Base-by-base conservation (phyloP, 2,797 vertebrate species). In the Typhlichthys eigenmanni region DNA sequence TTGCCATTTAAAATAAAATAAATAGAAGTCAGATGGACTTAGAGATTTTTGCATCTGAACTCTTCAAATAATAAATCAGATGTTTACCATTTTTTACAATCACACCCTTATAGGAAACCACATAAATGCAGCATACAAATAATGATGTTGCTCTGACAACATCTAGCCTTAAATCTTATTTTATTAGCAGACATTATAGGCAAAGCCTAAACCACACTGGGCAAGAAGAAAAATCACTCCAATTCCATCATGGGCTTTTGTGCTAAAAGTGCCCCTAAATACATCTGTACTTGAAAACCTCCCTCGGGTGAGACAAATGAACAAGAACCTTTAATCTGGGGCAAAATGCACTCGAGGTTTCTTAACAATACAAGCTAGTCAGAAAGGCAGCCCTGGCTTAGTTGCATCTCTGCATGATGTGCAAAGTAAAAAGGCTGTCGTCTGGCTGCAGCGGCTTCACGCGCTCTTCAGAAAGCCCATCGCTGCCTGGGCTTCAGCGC, bases 381-480 rank as follows among this genome's bases (percentile, higher is more conserved):
- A 10, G 74, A 76, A 78, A 1, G 57, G 69, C 66, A 70, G 84
- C 64, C 75, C 60, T 75, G 79, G 81, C 78, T 64, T 68, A 73
- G 74, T 52, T 69, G 73, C 17, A 34, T 57, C 84, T 60, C 85
- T 76, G 75, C 82, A 70, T 80, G 82, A 84, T 67, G 74, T 66
- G 63, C 52, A 72, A 77, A 79, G 74, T 87, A 76, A 87, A 88
- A 86, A 86, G 80, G 82, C 78, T 77, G 82, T 75, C 74, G 64
- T 72, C 73, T 85, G 82, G 78, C 70, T 62, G 58, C 11, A 69
- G 75, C 14, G 43, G 79, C 87, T 80, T 79, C 73, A 85, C 85
- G 81, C 82, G 60, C 80, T 79, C 65, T 84, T 88, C 79, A 88
- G 88, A 92, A 84, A 70, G 78, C 65, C 68, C 74, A 79, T 76